Conservation (phyloP, 1,140 invertebrate species). For the Holcopasites calliopsidis region DNA sequence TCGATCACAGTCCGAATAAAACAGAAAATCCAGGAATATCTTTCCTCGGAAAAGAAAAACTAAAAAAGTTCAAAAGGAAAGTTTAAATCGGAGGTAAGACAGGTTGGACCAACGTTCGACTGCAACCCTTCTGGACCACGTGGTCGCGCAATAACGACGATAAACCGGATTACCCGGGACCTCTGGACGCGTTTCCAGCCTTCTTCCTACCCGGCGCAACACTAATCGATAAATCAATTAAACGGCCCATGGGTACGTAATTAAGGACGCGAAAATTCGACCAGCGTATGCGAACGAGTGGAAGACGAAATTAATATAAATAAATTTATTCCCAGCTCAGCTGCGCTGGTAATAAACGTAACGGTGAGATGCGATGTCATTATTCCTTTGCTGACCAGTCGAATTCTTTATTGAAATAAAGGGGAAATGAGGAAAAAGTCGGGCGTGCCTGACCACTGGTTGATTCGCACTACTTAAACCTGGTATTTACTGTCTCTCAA, state of each 20-base stretch:
- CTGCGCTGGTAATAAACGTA: not conserved
- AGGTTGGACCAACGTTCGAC: not conserved
- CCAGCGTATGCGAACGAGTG: not conserved
- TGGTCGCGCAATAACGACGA: not conserved
- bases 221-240: conserved; percentile 25
- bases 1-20: not conserved
- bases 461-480: not conserved
- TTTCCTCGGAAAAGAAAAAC: not conserved
- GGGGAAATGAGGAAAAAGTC: no score
- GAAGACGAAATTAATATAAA: not conserved
- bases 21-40: no score
- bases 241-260: not conserved
- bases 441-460: not conserved
- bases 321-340: not conserved
- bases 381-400: no score
- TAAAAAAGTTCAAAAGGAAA: not conserved
- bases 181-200: not conserved
- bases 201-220: no score
- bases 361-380: not conserved
- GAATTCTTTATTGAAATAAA: no score
- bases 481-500: not conserved
- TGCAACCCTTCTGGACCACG: not conserved
- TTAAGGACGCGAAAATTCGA: not conserved
- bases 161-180: not conserved
- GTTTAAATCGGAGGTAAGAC: not conserved